Evolutionary conservation across 2,797 vertebrate species (phyloP), one percentile per base, ranked within the genome.

Genomic region (Dromococcyx pavoninus): DNA sequence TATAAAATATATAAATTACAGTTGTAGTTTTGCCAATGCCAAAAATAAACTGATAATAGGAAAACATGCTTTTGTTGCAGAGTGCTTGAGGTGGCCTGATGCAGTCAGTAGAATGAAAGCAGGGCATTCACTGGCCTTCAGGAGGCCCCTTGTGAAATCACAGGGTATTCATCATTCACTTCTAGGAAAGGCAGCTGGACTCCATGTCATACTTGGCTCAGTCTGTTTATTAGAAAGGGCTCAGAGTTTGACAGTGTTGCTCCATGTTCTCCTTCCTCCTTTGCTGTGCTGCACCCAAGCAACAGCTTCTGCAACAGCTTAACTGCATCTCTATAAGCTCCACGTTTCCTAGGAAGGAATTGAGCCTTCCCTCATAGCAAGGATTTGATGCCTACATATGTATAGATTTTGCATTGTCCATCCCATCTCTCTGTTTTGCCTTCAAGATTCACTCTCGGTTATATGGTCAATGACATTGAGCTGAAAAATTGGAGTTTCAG

Each of bases 321-420:
- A 37, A 28, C 11, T 62, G n/a, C 3, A 2, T 39, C 39, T 32
- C 30, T 10, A 1, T 0, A 27, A 23, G 13, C 24, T 76, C 35
- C 43, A 3, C 3, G 37, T 33, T 32, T n/a, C 2, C 1, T 5
- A 28, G 23, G 25, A 81, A 48, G 33, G 41, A 84, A 65, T 0
- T 10, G 13, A 69, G 66, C 21, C 7, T 61, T 57, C 30, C 44
- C 10, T 58, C 37, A 23, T 1, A 57, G 11, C 56, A 46, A 30
- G 56, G n/a, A 3, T 24, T 11, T 39, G 50, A 28, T 6, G 11
- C 1, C 3, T 10, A 35, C 2, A 4, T 9, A 37, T 3, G 16
- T 0, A 24, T 1, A 50, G 10, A 70, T 39, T 94, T 70, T 61
- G 15, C 13, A 30, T 30, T 76, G 4, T 21, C 89, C 72, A 39